phyloP scores from a whole-genome alignment of 2,888 invertebrate genomes.

The Cecidostiba fungosa region DNA sequence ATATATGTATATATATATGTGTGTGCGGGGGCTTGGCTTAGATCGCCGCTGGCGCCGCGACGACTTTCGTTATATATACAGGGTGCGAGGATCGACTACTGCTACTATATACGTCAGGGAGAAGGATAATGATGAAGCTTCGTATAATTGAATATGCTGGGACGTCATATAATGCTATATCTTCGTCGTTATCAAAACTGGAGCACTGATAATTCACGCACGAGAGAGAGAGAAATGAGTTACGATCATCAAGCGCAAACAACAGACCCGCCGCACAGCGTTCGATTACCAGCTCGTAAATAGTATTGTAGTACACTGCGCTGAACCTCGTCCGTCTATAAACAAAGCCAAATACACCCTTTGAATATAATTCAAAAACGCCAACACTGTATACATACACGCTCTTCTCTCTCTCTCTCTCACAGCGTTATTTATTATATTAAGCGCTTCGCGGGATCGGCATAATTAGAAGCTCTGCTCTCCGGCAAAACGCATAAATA shows the following conservation, averaged over 20 bases:
- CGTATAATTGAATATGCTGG: neutral
- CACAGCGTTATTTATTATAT: slow-evolving; percentile 46
- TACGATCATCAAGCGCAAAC: neutral
- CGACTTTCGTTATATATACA: slow-evolving; percentile 5
- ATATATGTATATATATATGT: too few relatives aligned
- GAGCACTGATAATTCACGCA: too few relatives aligned
- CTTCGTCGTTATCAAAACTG: too few relatives aligned
- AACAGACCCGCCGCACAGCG: neutral
- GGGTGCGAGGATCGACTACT: slow-evolving; percentile 38
- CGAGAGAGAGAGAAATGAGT: neutral
- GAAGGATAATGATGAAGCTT: slow-evolving; percentile 29
- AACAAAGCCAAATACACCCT: neutral
- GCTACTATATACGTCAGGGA: neutral
- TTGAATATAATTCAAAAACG: neutral
- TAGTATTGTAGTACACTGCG: slow-evolving; percentile 19
- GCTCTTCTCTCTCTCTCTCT: neutral
- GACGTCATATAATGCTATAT: too few relatives aligned
- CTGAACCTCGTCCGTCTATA: neutral
- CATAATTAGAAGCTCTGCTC: slow-evolving; percentile 56
- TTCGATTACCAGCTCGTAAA: slow-evolving; percentile 35
- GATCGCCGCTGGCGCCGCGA: slow-evolving; percentile 17
- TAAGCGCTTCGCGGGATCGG: slow-evolving; percentile 39
- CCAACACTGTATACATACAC: neutral
- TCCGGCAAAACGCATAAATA: slow-evolving; percentile 49
- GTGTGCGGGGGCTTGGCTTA: slow-evolving; percentile 16